These are phyloP conservation scores for Ceramica pisi DNA, from an alignment of 2,888 invertebrate species.

Conservation along the genomic window DNA sequence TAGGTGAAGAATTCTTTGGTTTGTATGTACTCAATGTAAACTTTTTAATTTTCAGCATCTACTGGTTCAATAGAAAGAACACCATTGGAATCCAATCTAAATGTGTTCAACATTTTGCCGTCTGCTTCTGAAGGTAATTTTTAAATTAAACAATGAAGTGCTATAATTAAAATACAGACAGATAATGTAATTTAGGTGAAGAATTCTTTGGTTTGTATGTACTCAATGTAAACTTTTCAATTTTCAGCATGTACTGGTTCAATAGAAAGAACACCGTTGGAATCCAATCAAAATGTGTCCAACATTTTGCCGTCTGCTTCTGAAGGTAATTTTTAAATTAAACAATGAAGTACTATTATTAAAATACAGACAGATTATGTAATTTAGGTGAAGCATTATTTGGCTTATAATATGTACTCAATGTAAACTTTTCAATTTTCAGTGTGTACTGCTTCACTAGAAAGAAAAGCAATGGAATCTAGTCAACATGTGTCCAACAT, in stretches of 20 bases:
- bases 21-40: background rate
- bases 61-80: background rate
- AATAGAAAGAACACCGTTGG: too few species aligned
- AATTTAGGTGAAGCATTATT: background rate
- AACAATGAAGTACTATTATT: background rate
- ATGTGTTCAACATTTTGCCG: too few species aligned
- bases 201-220: background rate
- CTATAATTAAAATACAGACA: background rate
- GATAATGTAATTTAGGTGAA: background rate
- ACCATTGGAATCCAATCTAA: too few species aligned
- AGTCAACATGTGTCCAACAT: too few species aligned
- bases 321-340: background rate
- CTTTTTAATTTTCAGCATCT: background rate
- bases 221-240: background rate
- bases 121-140: background rate
- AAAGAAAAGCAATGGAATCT: too few species aligned
- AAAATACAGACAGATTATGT: background rate
- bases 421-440: slow-evolving; percentile 6
- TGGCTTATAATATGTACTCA: background rate
- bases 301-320: too few species aligned
- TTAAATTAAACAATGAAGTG: background rate
- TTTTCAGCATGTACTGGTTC: background rate
- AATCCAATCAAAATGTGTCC: too few species aligned
- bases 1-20: background rate
- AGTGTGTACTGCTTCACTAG: background rate